Evolutionary conservation across 2,888 invertebrate species (phyloP), one percentile per base, ranked within the genome.

Genomic region (Amphipyra tragopoginis): DNA sequence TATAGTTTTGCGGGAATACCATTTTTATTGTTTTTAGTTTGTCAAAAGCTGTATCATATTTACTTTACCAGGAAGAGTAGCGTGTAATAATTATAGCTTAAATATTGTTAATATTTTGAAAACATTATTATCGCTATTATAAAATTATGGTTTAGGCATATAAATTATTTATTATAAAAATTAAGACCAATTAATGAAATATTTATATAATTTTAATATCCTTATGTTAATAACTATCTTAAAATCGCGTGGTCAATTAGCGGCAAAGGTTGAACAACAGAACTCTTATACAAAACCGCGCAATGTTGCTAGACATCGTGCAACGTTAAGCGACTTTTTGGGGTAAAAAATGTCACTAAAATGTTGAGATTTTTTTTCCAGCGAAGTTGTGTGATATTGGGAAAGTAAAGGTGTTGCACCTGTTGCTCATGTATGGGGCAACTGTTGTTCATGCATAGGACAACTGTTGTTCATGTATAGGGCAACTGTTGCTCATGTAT

Each of bases 111-210:
- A 48, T 55, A 75, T 34, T 50, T 52, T 40, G 21, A 15, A 47
- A 53, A 43, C 38, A 13, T 51, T 45, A 60, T 63, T 62, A 52
- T 39, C 47, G 49, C 65, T 56, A 50, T 56, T 33, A 39, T 60
- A 61, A 38, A 53, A 45, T 52, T 68, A 65, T 75, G 52, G 36
- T 71, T 54, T 72, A 71, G 65, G 45, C 39, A 72, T 56, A 15
- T 14, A 51, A 38, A 57, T 71, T 64, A 71, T 71, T 75, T 72
- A 64, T 76, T 51, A 44, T 75, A 69, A 42, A 38, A 50, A 57
- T 43, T 71, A 72, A 70, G 70, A 57, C 53, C 50, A 75, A 71
- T 54, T 53, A 47, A 34, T 42, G 13, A 40, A 44, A 71, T 53
- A 56, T 55, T 70, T 52, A 47, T 64, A 11, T 56, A 44, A 51